Base-by-base conservation (phyloP, 2,797 vertebrate species). In the Hemibagrus guttatus region DNA sequence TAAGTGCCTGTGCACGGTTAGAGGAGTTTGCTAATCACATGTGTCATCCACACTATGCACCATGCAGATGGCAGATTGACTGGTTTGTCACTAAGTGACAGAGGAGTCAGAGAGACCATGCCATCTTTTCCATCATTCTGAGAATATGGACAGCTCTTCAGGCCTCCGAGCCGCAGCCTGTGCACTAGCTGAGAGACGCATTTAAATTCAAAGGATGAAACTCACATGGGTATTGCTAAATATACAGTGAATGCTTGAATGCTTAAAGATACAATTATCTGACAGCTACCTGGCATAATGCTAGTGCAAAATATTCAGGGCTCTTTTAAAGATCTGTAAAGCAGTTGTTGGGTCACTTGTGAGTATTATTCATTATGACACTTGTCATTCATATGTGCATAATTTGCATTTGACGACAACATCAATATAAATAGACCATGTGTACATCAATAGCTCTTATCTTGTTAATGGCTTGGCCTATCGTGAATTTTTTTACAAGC, bases 21-120 rank as follows among this genome's bases (percentile, higher is more conserved):
- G 79, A 66, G 68, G 71, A 82, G 28, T 28, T 71, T 23, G 52
- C 79, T 85, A 88, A 88, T 78, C 52, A 9, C 84, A 68, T 31
- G 68, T 75, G 69, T 85, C 84, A 88, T 82, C 71, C 79, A 85
- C 31, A 76, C 84, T 71, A 74, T 61, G 64, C n/a, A 54, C 56
- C 66, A 54, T 81, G 61, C 84, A 88, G 79, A 88, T 88, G 87
- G 87, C 79, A 88, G 79, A 68, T 61, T 82, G 79, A 81, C 84
- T 82, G 59, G 11, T 66, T 85, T 69, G 69, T 85, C 84, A 79
- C 87, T 85, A 52, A 74, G 83, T 80, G 87, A 85, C 69, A 75
- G 68, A n/a, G 59, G 59, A 66, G 58, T 42, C 42, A 72, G 81
- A 31, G 68, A 56, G 69, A 69, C 31, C 52, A 42, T 85, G 83